Percentiles rank a stretch among this genome's conserved stretches.
Conservation (phyloP, 2,113 vertebrate species). For the Brachirus orientalis region DNA sequence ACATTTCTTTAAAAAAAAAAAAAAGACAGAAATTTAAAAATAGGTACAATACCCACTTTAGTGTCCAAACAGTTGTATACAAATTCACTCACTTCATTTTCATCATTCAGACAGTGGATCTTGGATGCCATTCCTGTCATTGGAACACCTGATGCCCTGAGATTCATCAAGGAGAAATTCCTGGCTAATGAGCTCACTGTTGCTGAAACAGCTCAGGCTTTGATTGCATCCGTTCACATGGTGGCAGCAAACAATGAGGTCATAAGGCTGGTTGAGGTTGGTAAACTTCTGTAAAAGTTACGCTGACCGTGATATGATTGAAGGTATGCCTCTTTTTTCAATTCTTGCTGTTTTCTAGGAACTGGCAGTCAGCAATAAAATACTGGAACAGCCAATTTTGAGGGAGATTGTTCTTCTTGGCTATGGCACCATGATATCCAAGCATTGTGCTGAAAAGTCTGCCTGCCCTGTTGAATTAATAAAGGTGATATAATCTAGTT, state of each 20-base stretch:
- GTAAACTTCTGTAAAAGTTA: constrained; percentile 29
- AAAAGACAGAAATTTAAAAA: neutral
- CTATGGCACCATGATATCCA: constrained; percentile 84
- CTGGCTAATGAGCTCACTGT: constrained; percentile 68
- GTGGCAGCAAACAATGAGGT: constrained; percentile 71
- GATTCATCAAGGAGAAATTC: constrained; percentile 81
- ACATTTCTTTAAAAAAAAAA: constrained; percentile 2
- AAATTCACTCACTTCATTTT: neutral
- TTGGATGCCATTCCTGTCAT: constrained; percentile 80
- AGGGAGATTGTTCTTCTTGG: constrained; percentile 79
- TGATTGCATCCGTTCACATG: constrained; percentile 82
- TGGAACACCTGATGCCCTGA: constrained; percentile 72
- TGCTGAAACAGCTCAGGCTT: constrained; percentile 71
- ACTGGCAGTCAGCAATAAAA: constrained; percentile 67
- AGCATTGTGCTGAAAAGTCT: constrained; percentile 68
- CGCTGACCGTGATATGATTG: neutral
- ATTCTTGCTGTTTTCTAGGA: constrained; percentile 64
- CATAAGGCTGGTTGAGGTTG: constrained; percentile 79
- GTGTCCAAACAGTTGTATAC: neutral
- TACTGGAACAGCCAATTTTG: constrained; percentile 66
- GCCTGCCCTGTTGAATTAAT: constrained; percentile 64
- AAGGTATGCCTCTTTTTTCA: neutral
- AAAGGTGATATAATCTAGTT: constrained; percentile 52
- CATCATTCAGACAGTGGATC: constrained; percentile 79
- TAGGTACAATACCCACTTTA: no score